phyloP scores from a whole-genome alignment of 2,113 vertebrate species.

The Cebidichthys violaceus region DNA sequence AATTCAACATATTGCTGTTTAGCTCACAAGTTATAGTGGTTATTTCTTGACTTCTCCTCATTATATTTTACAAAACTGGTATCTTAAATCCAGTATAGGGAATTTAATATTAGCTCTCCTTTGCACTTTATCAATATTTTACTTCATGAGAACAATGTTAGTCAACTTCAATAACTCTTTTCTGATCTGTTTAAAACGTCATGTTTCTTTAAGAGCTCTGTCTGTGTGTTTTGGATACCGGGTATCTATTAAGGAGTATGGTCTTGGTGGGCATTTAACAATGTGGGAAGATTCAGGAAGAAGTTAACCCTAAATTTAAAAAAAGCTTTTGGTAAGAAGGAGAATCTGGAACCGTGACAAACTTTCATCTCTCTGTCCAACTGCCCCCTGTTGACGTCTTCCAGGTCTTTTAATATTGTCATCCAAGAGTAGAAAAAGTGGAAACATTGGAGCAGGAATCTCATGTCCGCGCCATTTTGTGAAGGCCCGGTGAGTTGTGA shows the following conservation, averaged over 20 bases:
- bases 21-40: neutral
- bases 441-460: constrained; percentile 13
- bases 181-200: neutral
- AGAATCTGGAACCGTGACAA: constrained; percentile 16
- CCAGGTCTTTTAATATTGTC: constrained; percentile 20
- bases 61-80: constrained; percentile 1
- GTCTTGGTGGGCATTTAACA: constrained; percentile 3
- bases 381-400: constrained; percentile 15
- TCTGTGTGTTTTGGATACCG: neutral
- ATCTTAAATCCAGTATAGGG: neutral
- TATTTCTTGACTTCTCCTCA: neutral
- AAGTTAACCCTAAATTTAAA: constrained; percentile 15
- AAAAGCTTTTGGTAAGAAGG: constrained; percentile 10
- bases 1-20: neutral
- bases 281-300: constrained; percentile 13
- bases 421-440: constrained; percentile 31
- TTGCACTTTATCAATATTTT: neutral
- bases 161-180: neutral
- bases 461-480: constrained; percentile 84
- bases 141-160: neutral
- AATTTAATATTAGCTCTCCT: neutral
- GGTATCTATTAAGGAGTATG: neutral
- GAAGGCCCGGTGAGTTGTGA: constrained; percentile 81
- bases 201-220: constrained; percentile 18
- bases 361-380: neutral